Base-by-base conservation (phyloP, 2,113 vertebrate genomes). In the Sakesphorus luctuosus region DNA sequence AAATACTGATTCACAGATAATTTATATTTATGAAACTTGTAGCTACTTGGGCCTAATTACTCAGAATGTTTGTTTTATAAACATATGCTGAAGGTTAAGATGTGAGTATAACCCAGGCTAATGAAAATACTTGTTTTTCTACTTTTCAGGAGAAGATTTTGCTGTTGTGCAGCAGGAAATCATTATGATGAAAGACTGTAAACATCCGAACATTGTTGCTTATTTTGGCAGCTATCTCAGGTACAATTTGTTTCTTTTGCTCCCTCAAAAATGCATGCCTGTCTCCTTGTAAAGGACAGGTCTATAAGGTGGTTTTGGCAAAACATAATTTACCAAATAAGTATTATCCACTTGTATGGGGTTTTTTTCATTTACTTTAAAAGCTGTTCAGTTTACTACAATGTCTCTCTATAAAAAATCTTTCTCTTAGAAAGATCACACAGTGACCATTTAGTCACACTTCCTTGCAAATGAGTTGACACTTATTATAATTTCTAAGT, bases 131-230 rank as follows among this genome's bases (percentile, higher is more conserved):
- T 93, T 4, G 26, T 92, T 94, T 35, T 95, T 92, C 94, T 98
- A 76, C 89, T 96, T 94, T 95, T 89, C 96, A 99, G 99, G 99
- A 85, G 99, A 99, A 98, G 99, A 99, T 98, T 99, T 99, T 98
- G 99, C 99, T 78, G 99, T 99, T 95, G 99, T 99, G 91, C 99
- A 99, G 98, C 99, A 99, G 98, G 99, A 99, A 98, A 99, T 99
- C 93, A 98, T 99, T 94, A 99, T 99, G 99, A 99, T 99, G 99
- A 99, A 99, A 97, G 99, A 99, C 97, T 99, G 99, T 98, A 99
- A 99, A 98, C 99, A 99, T 98, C 98, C 98, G 89, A 99, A 99
- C 97, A 99, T 99, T 12, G 99, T 99, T 87, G 99, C 99, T 95
- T 99, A 99, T 97, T 99, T 99, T 97, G 99, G 99, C 97, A 99